Conservation (phyloP, 2,113 vertebrate genomes). For the Boulengeromyrus knoepffleri region DNA sequence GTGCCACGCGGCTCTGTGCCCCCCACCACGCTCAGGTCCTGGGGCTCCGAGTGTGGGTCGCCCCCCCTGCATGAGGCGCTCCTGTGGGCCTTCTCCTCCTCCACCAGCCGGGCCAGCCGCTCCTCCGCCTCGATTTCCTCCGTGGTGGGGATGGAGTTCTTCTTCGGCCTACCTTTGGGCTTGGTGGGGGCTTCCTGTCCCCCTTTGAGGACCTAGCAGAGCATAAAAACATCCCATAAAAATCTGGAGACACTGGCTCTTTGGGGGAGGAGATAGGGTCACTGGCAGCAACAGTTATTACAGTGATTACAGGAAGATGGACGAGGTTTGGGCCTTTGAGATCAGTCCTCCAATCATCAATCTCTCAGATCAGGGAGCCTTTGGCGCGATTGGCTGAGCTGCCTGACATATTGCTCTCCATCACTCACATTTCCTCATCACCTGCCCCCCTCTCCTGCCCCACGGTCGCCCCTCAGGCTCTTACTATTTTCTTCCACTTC, state of each 20-base stretch:
- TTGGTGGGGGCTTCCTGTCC: conserved; percentile 96
- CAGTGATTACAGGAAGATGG: conserved; percentile 59
- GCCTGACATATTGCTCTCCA: conserved; percentile 47
- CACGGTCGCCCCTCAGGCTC: background rate
- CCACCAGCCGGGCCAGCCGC: conserved; percentile 65
- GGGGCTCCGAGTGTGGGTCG: conserved; percentile 46
- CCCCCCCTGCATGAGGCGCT: conserved; percentile 17
- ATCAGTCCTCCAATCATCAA: conserved; percentile 42
- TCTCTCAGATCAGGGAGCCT: conserved; percentile 45
- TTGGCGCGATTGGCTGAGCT: conserved; percentile 48
- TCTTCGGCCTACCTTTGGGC: conserved; percentile 95
- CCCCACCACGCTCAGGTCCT: conserved; percentile 40
- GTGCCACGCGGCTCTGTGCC: conserved; percentile 39
- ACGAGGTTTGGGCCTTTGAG: conserved; percentile 34
- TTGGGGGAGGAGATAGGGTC: conserved; percentile 25
- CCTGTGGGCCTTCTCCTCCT: conserved; percentile 46
- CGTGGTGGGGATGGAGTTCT: conserved; percentile 95
- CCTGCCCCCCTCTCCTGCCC: background rate
- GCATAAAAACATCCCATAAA: conserved; percentile 21
- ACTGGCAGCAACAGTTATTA: conserved; percentile 53
- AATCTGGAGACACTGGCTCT: conserved; percentile 43
- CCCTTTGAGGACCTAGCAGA: conserved; percentile 85
- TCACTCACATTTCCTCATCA: conserved; percentile 33
- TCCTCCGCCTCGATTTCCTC: conserved; percentile 97
- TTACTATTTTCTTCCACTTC: conserved; percentile 99